A percentile compares a stretch with the other conserved stretches of the same genome.
Conservation (phyloP, 2,797 vertebrate species). For the Poecilia picta region DNA sequence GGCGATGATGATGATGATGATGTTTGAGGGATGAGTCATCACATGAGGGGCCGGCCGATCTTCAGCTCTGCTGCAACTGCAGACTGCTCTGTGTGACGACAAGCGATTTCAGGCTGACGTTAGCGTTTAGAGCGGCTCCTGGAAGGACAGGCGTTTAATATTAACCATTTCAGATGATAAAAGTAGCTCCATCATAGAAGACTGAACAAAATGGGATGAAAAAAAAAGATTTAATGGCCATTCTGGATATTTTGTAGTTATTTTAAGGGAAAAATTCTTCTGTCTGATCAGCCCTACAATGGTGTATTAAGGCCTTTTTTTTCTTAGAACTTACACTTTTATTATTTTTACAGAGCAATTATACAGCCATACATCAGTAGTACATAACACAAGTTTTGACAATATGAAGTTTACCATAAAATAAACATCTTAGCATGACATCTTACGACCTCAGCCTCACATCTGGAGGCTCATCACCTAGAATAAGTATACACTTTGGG, state of each 20-base stretch:
- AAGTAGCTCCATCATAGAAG: not conserved
- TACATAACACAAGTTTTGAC: no score
- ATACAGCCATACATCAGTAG: no score
- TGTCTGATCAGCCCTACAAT: not conserved
- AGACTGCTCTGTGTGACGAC: constrained; percentile 1
- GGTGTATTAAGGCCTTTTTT: not conserved
- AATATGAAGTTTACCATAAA: no score
- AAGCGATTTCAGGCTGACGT: not conserved
- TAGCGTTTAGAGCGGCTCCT: not conserved
- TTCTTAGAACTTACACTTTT: no score
- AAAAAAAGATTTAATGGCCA: not conserved
- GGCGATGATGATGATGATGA: constrained; percentile 11
- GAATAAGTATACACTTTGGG: no score
- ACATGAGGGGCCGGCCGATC: not conserved
- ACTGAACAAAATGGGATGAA: not conserved
- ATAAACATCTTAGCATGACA: no score
- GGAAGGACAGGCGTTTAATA: not conserved
- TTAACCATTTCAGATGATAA: not conserved
- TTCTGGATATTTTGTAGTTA: not conserved
- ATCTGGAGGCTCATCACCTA: no score
- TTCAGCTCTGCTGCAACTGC: not conserved
- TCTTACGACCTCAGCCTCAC: no score
- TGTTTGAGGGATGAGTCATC: constrained; percentile 24
- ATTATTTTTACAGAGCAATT: no score
- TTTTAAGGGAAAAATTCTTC: not conserved